A percentile compares a stretch with the other conserved stretches of the same genome.
These are phyloP conservation scores for Alcedo atthis DNA, from an alignment of 2,797 vertebrate species.

Conservation along the genomic window DNA sequence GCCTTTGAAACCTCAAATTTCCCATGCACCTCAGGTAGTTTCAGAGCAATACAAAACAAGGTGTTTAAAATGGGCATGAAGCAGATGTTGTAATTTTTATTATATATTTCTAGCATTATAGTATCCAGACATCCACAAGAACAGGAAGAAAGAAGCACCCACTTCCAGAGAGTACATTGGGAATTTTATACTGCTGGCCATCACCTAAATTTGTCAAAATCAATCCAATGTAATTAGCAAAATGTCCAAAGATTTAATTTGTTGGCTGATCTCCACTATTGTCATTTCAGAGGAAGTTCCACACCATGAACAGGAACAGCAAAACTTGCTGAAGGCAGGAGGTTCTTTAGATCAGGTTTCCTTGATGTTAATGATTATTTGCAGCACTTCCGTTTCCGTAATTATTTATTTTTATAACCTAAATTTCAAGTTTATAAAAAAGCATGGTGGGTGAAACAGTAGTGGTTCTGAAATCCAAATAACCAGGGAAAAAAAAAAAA, in stretches of 20 bases:
- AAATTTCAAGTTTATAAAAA: neutral
- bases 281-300: neutral
- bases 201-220: neutral
- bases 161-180: neutral
- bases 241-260: neutral
- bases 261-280: neutral
- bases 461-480: neutral
- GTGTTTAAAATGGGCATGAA: neutral
- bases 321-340: neutral
- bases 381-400: neutral
- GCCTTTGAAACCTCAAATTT: neutral
- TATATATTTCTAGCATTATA: neutral
- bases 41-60: neutral
- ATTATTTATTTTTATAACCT: neutral
- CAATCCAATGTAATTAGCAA: neutral
- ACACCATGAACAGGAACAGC: neutral
- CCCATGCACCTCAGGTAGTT: neutral
- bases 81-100: neutral
- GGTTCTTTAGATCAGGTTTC: neutral
- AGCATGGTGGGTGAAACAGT: neutral
- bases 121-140: neutral
- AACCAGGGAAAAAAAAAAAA: neutral
- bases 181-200: neutral
- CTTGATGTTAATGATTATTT: neutral
- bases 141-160: neutral